Percentiles rank a stretch among this genome's conserved stretches.
Conservation (phyloP, 2,797 vertebrate genomes). For the Gymnoscopelus braueri region DNA sequence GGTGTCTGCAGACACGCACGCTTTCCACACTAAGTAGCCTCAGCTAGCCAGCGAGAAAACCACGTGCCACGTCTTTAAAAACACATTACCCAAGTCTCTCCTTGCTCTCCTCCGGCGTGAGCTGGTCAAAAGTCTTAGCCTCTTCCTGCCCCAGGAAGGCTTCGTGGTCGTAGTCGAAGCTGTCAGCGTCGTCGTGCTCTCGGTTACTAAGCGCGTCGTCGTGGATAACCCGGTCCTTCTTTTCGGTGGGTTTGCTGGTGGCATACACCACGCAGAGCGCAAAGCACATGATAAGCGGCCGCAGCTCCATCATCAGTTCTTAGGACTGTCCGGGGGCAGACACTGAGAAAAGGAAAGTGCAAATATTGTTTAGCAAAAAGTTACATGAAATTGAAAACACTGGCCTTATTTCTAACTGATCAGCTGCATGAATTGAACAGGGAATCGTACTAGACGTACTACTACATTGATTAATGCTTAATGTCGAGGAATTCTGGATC, state of each 20-base stretch:
- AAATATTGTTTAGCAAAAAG: conserved; percentile 8
- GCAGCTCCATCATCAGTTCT: conserved; percentile 80
- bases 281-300: conserved; percentile 86
- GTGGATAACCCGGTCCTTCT: conserved; percentile 92
- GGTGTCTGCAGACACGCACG: no score
- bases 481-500: no score
- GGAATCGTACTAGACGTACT: background rate
- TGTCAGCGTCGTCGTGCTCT: conserved; percentile 89
- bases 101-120: conserved; percentile 98
- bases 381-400: conserved; percentile 10
- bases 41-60: background rate
- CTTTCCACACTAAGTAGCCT: no score
- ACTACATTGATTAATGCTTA: background rate
- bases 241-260: conserved; percentile 93
- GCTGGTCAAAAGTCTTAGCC: conserved; percentile 95
- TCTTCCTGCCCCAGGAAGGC: conserved; percentile 96
- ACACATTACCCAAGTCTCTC: conserved; percentile 88
- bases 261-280: conserved; percentile 85
- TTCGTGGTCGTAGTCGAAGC: conserved; percentile 98
- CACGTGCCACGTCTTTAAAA: no score
- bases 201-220: conserved; percentile 90
- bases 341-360: background rate
- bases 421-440: background rate
- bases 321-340: background rate
- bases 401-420: background rate